These are phyloP conservation scores for Melanotaenia duboulayi DNA, from an alignment of 2,113 vertebrate genomes.

Conservation along the genomic window DNA sequence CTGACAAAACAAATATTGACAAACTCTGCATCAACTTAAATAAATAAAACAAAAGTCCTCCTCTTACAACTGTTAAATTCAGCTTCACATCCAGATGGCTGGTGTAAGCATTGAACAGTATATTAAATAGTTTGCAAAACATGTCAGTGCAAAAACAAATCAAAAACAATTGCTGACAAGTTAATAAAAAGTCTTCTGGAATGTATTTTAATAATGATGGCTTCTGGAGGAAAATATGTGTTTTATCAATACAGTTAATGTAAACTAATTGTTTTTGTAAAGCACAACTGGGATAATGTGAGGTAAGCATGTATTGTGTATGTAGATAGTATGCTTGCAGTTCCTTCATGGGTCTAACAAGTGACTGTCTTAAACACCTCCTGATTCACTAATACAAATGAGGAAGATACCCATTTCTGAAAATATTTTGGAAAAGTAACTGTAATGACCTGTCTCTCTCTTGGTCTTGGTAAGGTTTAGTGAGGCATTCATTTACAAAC, in stretches of 20 bases:
- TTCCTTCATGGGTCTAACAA: slow-evolving; percentile 1
- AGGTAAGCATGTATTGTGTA: slow-evolving; percentile 48
- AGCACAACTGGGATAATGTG: slow-evolving; percentile 56
- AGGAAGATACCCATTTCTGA: background rate
- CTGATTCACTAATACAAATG: slow-evolving; percentile 2
- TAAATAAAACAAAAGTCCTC: slow-evolving; percentile 61
- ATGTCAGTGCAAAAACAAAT: slow-evolving; percentile 65
- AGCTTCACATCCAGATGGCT: slow-evolving; percentile 49
- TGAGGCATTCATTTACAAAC: slow-evolving; percentile 25
- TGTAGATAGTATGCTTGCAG: slow-evolving; percentile 3
- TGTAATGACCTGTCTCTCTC: slow-evolving; percentile 10
- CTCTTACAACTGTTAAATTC: slow-evolving; percentile 45
- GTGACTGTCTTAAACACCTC: slow-evolving; percentile 1
- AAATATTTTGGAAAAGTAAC: slow-evolving; percentile 16
- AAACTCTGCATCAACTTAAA: slow-evolving; percentile 53
- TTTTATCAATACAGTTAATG: slow-evolving; percentile 45
- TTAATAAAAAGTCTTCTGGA: slow-evolving; percentile 36
- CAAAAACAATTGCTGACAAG: slow-evolving; percentile 28
- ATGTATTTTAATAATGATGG: slow-evolving; percentile 52
- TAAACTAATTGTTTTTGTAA: slow-evolving; percentile 57
- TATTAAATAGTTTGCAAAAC: slow-evolving; percentile 61
- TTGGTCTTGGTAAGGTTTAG: background rate
- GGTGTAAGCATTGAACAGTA: slow-evolving; percentile 37
- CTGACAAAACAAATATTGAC: slow-evolving; percentile 35
- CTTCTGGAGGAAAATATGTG: slow-evolving; percentile 36